Conservation (phyloP, 2,888 invertebrate species). For the Nineta flava region DNA sequence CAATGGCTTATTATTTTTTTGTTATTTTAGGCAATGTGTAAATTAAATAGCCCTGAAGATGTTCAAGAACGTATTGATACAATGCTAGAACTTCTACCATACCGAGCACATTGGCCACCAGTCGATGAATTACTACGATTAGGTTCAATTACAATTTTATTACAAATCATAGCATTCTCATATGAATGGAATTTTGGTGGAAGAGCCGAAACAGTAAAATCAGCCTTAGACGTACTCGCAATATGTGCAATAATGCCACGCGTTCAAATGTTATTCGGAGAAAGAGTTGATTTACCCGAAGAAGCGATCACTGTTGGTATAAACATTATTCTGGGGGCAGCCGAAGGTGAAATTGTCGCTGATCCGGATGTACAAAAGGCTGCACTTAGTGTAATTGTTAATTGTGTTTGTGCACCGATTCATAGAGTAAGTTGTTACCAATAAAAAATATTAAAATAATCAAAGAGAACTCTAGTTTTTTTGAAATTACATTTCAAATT, state of each 20-base stretch:
- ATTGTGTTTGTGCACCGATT: conserved; percentile 86
- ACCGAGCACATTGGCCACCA: conserved; percentile 71
- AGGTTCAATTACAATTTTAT: conserved; percentile 64
- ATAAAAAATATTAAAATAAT: too few relatives aligned
- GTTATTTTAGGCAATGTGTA: conserved; percentile 18
- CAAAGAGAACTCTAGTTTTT: too few relatives aligned
- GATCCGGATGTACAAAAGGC: conserved; percentile 88
- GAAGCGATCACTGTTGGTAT: conserved; percentile 57
- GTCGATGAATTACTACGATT: conserved; percentile 74
- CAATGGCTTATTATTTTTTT: background rate
- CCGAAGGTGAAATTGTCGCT: conserved; percentile 79
- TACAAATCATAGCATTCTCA: conserved; percentile 76
- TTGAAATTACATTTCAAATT: too few relatives aligned
- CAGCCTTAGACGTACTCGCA: conserved; percentile 73
- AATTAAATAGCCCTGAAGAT: conserved; percentile 44
- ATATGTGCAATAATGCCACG: conserved; percentile 82
- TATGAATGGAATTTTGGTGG: conserved; percentile 88
- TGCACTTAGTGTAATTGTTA: conserved; percentile 77
- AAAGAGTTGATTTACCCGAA: conserved; percentile 61
- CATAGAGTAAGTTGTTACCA: conserved; percentile 43
- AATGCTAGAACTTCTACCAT: conserved; percentile 57
- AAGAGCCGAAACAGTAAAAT: conserved; percentile 65
- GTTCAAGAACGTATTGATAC: conserved; percentile 75
- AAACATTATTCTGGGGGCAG: conserved; percentile 69
- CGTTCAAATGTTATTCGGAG: conserved; percentile 56